Base-by-base conservation (phyloP, 2,888 invertebrate genomes). In the Halictus quadricinctus region DNA sequence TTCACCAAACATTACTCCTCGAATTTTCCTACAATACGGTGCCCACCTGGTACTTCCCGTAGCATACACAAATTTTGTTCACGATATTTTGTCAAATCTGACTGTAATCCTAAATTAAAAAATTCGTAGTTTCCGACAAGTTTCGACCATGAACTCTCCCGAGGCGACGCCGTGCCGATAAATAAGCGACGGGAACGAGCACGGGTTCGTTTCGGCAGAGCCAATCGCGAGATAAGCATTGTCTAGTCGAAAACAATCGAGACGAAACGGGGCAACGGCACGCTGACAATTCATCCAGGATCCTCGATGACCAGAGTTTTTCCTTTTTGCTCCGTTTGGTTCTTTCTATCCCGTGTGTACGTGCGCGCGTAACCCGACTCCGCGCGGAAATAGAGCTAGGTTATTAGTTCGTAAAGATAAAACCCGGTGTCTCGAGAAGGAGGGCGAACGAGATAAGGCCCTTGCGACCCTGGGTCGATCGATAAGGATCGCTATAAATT, bases 231-330 rank as follows among this genome's bases (percentile, higher is more conserved):
- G 84, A 88, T 84, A 85, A 88, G 85, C 85, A 78, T 77, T 83
- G 90, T 91, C 91, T 91, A 89, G 90, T 89, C 90, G 91, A 90
- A 92, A 91, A 92, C 90, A 91, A 92, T 92, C 87, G 87, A 85
- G 77, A 86, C 79, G 77, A 83, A 83, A 85, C 83, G 81, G 81
- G 66, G 75, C 79, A 84, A 74, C 43, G 83, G 73, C 79, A 84
- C 87, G 83, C 87, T 79, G 87, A 58, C 89, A 88, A 91, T 87
- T 91, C 87, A 91, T 90, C 77, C 70, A 6, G 75, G 73, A 73
- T 85, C 25, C 36, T 85, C 72, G 72, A 74, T 76, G 46, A 43
- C 70, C 60, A 18, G 25, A 18, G 25, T 70, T 74, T 70, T 74
- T 48, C 69, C 50, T 79, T 50, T 54, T 50, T 54, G 21, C 72